Evolutionary conservation across 2,888 invertebrate genomes (phyloP).

Genomic region (Malacosoma neustria): DNA sequence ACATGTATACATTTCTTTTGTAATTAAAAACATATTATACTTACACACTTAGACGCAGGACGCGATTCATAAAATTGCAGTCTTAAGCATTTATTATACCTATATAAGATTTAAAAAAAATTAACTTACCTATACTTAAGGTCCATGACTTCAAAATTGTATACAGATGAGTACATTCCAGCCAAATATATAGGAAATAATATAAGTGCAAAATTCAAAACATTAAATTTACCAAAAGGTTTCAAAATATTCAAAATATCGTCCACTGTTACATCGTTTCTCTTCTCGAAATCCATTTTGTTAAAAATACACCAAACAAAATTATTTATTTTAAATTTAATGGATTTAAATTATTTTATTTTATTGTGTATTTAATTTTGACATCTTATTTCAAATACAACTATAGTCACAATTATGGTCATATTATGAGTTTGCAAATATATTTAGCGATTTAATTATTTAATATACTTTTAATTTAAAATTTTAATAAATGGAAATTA

Average conservation of each 20-base stretch:
- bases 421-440: no score
- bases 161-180: constrained; percentile 64
- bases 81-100: no score
- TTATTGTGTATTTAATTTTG: constrained; percentile 7
- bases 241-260: constrained; percentile 54
- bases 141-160: constrained; percentile 65
- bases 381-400: no score
- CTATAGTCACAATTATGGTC: no score
- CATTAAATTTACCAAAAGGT: constrained; percentile 57
- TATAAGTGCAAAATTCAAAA: constrained; percentile 48
- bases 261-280: constrained; percentile 52
- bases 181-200: constrained; percentile 56
- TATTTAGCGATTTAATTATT: no score
- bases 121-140: constrained; percentile 49
- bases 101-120: no score
- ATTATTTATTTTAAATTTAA: constrained; percentile 1
- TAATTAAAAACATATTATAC: no score
- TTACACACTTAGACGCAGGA: no score
- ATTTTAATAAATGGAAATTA: no score
- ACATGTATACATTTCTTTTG: no score
- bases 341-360: background rate
- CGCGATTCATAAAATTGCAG: no score
- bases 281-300: constrained; percentile 59
- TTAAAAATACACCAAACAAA: constrained; percentile 9
- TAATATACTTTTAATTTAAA: no score